Percentiles rank a stretch among this genome's conserved stretches.
phyloP scores from a whole-genome alignment of 2,888 invertebrate genomes.

The Rhamphomyia laevipes region DNA sequence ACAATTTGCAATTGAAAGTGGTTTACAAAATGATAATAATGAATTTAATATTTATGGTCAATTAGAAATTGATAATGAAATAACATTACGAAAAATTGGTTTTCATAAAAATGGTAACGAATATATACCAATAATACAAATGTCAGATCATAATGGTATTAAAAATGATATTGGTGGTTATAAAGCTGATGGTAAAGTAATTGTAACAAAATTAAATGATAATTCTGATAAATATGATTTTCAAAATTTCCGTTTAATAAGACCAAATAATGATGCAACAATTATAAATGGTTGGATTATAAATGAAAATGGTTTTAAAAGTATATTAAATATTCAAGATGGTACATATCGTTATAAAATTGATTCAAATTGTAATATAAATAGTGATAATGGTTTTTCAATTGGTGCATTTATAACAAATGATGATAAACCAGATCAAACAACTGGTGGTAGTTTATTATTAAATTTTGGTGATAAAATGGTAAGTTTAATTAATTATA shows the following conservation, averaged over 20 bases:
- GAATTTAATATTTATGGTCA: constrained; percentile 46
- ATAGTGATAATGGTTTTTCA: constrained; percentile 18
- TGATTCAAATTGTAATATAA: constrained; percentile 20
- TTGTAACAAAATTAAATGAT: constrained; percentile 20
- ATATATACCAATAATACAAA: constrained; percentile 52
- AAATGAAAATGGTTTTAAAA: constrained; percentile 15
- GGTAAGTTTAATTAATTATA: constrained; percentile 5
- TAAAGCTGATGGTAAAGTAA: constrained; percentile 28
- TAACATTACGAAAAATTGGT: constrained; percentile 54
- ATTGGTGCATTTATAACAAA: constrained; percentile 26
- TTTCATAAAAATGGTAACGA: constrained; percentile 47
- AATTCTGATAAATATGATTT: constrained; percentile 23
- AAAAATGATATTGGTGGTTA: constrained; percentile 29
- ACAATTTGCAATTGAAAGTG: constrained; percentile 45
- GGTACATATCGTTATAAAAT: constrained; percentile 15
- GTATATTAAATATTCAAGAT: constrained; percentile 23
- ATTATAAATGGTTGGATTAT: constrained; percentile 28
- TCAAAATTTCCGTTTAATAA: constrained; percentile 26
- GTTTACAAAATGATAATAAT: constrained; percentile 43
- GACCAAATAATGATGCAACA: constrained; percentile 14
- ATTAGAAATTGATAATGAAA: constrained; percentile 42
- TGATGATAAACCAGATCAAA: constrained; percentile 18
- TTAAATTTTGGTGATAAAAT: constrained; percentile 15
- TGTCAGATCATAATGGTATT: constrained; percentile 20
- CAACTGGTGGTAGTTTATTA: constrained; percentile 23